These are phyloP conservation scores for Drosophila falleni DNA, from an alignment of 2,888 invertebrate genomes.

Conservation along the genomic window DNA sequence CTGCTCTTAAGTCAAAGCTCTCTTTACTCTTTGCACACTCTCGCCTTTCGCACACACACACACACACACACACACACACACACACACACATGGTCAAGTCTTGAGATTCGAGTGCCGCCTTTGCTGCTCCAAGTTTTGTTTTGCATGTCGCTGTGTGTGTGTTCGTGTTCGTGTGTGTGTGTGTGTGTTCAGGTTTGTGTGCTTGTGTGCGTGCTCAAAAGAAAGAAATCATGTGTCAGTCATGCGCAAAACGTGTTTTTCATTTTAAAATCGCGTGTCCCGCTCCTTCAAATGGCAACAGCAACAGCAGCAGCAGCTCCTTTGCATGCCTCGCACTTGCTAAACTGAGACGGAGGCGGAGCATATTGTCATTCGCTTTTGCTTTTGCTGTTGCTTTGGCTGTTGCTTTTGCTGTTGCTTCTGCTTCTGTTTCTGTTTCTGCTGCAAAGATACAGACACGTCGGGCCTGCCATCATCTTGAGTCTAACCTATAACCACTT, in stretches of 20 bases:
- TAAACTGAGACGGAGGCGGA: conserved; percentile 82
- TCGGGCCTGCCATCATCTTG: conserved; percentile 52
- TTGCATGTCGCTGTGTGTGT: conserved; percentile 33
- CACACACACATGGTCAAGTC: conserved; percentile 25
- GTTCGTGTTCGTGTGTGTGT: conserved; percentile 19
- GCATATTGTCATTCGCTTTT: conserved; percentile 68
- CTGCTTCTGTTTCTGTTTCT: conserved; percentile 12
- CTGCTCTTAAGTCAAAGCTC: conserved; percentile 49
- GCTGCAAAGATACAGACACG: conserved; percentile 42
- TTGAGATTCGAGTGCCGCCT: conserved; percentile 44
- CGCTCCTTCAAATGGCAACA: conserved; percentile 58
- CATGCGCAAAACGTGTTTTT: conserved; percentile 82
- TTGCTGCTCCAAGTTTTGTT: conserved; percentile 48
- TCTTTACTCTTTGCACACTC: conserved; percentile 44
- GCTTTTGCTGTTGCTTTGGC: conserved; percentile 20
- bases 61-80: conserved; percentile 23
- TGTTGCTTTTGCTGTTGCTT: conserved; percentile 12
- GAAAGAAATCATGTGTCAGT: conserved; percentile 74
- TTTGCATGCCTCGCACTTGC: conserved; percentile 74
- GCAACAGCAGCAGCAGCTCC: conserved; percentile 47
- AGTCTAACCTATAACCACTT: conserved; percentile 29
- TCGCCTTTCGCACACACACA: conserved; percentile 22
- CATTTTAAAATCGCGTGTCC: conserved; percentile 78
- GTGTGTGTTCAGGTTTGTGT: conserved; percentile 25
- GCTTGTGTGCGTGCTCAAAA: conserved; percentile 41